Percentiles rank a stretch among this genome's conserved stretches.
These are phyloP conservation scores for Chaetodon trifasciatus DNA, from an alignment of 2,797 vertebrate species.

Conservation along the genomic window DNA sequence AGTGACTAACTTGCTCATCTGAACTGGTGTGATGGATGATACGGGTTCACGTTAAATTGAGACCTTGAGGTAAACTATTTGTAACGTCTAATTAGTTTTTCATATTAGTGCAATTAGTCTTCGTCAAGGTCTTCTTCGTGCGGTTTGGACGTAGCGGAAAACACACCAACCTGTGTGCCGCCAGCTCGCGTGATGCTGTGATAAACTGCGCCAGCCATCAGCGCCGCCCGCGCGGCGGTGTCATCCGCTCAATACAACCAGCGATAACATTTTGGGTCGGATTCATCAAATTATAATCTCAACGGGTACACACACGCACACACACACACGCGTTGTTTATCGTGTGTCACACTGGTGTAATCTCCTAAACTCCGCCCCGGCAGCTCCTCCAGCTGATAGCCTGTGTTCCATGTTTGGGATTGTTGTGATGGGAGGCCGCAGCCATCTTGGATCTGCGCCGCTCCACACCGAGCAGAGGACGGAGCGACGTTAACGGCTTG, in stretches of 20 bases:
- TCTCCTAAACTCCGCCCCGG: conserved; percentile 52
- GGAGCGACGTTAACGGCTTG: conserved; percentile 42
- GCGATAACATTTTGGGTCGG: neutral
- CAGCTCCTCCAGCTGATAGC: conserved; percentile 71
- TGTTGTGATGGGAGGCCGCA: conserved; percentile 85
- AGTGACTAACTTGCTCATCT: neutral
- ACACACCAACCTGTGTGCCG: neutral
- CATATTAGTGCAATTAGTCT: conserved; percentile 1
- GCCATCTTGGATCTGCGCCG: conserved; percentile 87
- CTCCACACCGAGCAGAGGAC: conserved; percentile 56
- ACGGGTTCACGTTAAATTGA: neutral
- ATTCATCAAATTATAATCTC: conserved; percentile 18
- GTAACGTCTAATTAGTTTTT: neutral
- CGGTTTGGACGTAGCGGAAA: neutral
- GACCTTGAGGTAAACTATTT: neutral
- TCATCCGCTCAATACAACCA: neutral
- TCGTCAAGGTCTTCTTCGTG: neutral
- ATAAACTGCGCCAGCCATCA: conserved; percentile 6
- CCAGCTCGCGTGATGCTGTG: neutral
- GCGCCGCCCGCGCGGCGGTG: neutral
- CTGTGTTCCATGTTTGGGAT: conserved; percentile 76
- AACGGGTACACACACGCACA: neutral
- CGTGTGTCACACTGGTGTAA: conserved; percentile 33
- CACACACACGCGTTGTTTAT: neutral
- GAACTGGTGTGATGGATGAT: neutral